A percentile compares a stretch with the other conserved stretches of the same genome.
Conservation (phyloP, 1,140 invertebrate species). For the Hydropsyche tenuis region DNA sequence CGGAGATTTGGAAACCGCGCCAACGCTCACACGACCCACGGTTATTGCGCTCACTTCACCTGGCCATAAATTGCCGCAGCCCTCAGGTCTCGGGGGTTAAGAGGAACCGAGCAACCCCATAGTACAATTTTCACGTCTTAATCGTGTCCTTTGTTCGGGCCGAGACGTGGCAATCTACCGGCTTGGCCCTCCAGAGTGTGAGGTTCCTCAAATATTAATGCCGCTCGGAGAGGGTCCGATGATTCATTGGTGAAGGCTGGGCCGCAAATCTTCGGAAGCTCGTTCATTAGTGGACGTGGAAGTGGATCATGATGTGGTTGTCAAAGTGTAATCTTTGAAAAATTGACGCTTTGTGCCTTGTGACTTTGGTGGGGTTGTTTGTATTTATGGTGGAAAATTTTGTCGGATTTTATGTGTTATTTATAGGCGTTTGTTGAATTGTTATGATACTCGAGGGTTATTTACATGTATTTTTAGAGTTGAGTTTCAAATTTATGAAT, state of each 20-base stretch:
- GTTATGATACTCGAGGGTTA: too few species aligned
- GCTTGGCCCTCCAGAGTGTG: too few species aligned
- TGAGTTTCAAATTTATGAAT: too few species aligned
- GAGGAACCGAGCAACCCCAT: background rate
- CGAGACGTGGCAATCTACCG: constrained; percentile 3
- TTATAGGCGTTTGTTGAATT: too few species aligned
- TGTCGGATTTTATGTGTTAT: too few species aligned
- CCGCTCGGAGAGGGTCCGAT: background rate
- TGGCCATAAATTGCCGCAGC: constrained; percentile 36
- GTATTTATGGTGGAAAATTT: too few species aligned
- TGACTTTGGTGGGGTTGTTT: too few species aligned
- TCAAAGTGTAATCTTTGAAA: too few species aligned
- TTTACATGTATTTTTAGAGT: too few species aligned
- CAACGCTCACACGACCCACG: too few species aligned
- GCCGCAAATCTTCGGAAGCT: constrained; percentile 16
- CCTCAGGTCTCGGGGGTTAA: constrained; percentile 8
- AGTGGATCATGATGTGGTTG: too few species aligned
- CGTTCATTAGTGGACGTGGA: background rate
- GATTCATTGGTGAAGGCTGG: constrained; percentile 21
- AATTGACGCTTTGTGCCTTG: too few species aligned
- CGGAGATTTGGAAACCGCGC: constrained; percentile 16
- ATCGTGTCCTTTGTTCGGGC: constrained; percentile 45
- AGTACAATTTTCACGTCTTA: constrained; percentile 45
- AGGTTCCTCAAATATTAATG: constrained; percentile 46
- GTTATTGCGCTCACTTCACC: constrained; percentile 30